phyloP scores from a whole-genome alignment of 2,797 vertebrate genomes.

The Argyrosomus regius region DNA sequence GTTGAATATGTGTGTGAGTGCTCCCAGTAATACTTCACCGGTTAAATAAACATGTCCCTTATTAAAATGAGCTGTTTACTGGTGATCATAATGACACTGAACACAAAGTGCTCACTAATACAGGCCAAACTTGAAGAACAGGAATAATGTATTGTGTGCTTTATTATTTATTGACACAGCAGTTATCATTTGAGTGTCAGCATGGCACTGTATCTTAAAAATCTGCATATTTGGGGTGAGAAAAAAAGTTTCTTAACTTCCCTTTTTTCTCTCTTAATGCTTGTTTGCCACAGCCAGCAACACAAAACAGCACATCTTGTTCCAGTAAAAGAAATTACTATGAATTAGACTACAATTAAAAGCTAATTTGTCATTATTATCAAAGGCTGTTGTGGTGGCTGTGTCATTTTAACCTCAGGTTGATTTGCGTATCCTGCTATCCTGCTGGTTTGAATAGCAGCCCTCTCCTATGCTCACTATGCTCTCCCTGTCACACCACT shows the following conservation, averaged over 20 bases:
- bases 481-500: background rate
- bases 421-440: background rate
- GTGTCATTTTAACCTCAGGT: background rate
- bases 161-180: background rate
- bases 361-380: background rate
- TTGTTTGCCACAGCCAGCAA: background rate
- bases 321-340: background rate
- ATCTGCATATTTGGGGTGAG: background rate
- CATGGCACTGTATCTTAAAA: background rate
- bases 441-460: background rate
- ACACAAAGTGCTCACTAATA: background rate
- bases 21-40: background rate
- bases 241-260: background rate
- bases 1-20: background rate
- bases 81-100: too few species aligned
- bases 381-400: background rate
- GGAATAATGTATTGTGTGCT: background rate
- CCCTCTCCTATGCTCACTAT: background rate
- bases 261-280: background rate
- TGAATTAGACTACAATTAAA: background rate
- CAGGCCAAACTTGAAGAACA: background rate
- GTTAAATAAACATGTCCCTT: background rate
- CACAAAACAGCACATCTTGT: background rate
- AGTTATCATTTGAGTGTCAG: background rate
- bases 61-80: too few species aligned